Percentiles rank a stretch among this genome's conserved stretches.
Evolutionary conservation across 2,888 invertebrate species (phyloP).

Genomic region (Pyralis farinalis): DNA sequence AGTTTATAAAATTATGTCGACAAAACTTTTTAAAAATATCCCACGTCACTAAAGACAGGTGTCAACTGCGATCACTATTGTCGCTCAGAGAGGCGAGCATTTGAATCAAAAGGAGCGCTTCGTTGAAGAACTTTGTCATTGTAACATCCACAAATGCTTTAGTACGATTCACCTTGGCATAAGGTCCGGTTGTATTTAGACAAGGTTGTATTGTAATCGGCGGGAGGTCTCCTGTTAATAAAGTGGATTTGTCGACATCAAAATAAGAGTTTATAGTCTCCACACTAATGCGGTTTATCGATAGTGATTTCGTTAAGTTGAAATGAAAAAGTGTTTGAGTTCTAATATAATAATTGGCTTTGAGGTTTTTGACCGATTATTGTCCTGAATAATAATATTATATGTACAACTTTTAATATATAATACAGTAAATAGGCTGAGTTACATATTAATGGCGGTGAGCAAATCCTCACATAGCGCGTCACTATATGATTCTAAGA

Average conservation of each 20-base stretch:
- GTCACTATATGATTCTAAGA: too few species aligned
- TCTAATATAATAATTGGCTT: background rate
- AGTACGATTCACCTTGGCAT: slow-evolving; percentile 35
- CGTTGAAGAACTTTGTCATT: slow-evolving; percentile 59
- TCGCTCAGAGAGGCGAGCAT: slow-evolving; percentile 65
- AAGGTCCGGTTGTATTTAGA: slow-evolving; percentile 40
- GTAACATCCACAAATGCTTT: slow-evolving; percentile 49
- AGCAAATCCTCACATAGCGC: too few species aligned
- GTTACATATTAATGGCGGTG: too few species aligned
- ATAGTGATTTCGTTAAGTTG: slow-evolving; percentile 36
- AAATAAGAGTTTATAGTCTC: slow-evolving; percentile 70
- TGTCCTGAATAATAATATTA: too few species aligned
- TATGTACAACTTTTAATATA: too few species aligned
- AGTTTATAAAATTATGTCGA: too few species aligned
- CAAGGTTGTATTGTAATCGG: slow-evolving; percentile 57
- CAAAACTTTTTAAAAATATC: slow-evolving; percentile 4
- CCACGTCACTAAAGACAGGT: slow-evolving; percentile 58
- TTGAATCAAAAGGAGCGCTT: slow-evolving; percentile 71
- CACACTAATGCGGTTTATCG: slow-evolving; percentile 66
- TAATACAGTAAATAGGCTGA: too few species aligned
- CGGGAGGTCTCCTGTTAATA: slow-evolving; percentile 72
- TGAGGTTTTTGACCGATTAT: background rate
- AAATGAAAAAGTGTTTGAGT: slow-evolving; percentile 20
- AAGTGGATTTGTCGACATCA: slow-evolving; percentile 78
- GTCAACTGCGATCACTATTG: slow-evolving; percentile 69